Base-by-base conservation (phyloP, 2,888 invertebrate species). In the Drosophila tripunctata region DNA sequence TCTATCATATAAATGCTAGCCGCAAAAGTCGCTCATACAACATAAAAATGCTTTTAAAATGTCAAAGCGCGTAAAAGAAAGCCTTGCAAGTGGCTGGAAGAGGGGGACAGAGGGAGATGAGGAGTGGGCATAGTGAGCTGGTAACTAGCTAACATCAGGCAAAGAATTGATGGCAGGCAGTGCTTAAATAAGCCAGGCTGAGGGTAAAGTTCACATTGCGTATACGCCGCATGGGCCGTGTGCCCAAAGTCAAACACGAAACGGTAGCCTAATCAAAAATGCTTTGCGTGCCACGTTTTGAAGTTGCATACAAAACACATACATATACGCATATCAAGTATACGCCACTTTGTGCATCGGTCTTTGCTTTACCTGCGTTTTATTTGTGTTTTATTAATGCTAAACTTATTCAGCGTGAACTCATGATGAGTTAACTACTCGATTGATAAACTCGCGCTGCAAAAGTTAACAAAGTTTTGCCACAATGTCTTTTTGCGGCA, bases 1-100 rank as follows among this genome's bases (percentile, higher is more conserved):
- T n/a, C n/a, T n/a, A n/a, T 41, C 14, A n/a, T 55, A 62, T 55
- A 71, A 86, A 64, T 61, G 69, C 73, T 67, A 52, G 70, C 79
- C 72, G 55, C 82, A 75, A 78, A 87, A 87, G 69, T 80, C 80
- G 67, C 70, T 70, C 70, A 70, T 51, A 80, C 77, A 65, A 85
- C 86, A 84, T 75, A 73, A 77, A 84, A 84, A 86, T 86, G 87
- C 83, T 84, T 84, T 84, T 84, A 84, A 88, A 86, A 84, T 88
- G 83, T 84, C 83, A 84, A 84, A 84, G 83, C 87, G 77, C 71
- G 71, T 79, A 73, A 71, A 78, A 67, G 85, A 75, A 87, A 65
- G 51, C 12, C 14, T 27, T 51, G 43, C 38, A 35, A 36, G 33
- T 43, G 62, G 51, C 54, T 19, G 56, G 51, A 22, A 43, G 50